A percentile compares a stretch with the other conserved stretches of the same genome.
Conservation (phyloP, 2,113 vertebrate species). For the Ahaetulla prasina region DNA sequence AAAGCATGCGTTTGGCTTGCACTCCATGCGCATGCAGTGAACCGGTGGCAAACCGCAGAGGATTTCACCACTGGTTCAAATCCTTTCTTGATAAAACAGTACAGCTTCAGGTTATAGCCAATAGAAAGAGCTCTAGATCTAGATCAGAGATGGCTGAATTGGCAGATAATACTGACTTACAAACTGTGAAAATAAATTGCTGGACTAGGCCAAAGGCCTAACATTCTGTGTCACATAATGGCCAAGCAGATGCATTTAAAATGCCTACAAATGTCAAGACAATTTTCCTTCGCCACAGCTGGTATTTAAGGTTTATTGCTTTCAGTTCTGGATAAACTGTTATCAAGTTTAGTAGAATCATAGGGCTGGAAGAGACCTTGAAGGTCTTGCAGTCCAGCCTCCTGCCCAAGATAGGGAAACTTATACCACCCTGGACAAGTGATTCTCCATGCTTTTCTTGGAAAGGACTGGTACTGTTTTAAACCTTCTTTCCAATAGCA, state of each 20-base stretch:
- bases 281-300: background rate
- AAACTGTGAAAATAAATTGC: background rate
- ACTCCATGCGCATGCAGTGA: no score
- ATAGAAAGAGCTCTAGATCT: background rate
- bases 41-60: no score
- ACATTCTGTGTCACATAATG: background rate
- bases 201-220: background rate
- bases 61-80: no score
- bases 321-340: background rate
- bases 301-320: background rate
- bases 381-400: background rate
- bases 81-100: slow-evolving; percentile 9
- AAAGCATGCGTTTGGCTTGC: no score
- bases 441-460: background rate
- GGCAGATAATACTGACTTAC: background rate
- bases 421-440: background rate
- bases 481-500: background rate
- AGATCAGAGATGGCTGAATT: background rate
- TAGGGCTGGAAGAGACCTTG: background rate
- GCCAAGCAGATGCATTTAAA: background rate
- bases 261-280: background rate
- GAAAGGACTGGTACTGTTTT: background rate
- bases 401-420: background rate
- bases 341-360: background rate
- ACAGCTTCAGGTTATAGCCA: background rate